These are phyloP conservation scores for Lepisosteus osseus DNA, from an alignment of 2,113 vertebrate genomes.

Conservation along the genomic window DNA sequence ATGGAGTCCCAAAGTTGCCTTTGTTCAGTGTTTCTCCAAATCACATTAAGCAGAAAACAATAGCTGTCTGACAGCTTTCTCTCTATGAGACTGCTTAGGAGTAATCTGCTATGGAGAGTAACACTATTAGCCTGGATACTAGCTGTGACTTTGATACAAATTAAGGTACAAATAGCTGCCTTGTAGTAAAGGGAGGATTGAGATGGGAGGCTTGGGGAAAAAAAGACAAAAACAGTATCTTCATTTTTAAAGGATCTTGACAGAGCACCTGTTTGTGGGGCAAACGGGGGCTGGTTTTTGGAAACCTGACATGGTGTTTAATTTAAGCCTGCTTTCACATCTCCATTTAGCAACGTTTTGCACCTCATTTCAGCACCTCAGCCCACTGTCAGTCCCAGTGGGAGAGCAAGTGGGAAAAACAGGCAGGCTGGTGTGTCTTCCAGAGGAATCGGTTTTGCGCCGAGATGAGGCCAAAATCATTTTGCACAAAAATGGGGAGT, in stretches of 20 bases:
- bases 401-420: not conserved
- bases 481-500: not conserved
- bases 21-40: constrained; percentile 5
- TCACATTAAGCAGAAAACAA: constrained; percentile 4
- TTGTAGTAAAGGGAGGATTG: not conserved
- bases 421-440: not conserved
- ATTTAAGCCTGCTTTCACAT: not conserved
- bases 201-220: not conserved
- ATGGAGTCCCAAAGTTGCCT: not conserved
- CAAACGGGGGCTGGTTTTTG: not conserved
- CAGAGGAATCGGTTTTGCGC: not conserved
- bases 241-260: not conserved
- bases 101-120: not conserved
- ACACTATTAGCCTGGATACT: not conserved
- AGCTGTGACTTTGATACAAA: constrained; percentile 2
- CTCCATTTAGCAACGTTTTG: not conserved
- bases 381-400: not conserved
- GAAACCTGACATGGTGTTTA: not conserved
- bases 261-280: not conserved
- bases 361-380: not conserved
- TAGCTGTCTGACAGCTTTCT: constrained; percentile 2
- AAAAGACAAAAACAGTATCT: not conserved
- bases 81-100: not conserved
- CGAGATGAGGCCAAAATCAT: not conserved
- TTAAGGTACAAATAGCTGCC: not conserved